Evolutionary conservation across 2,113 vertebrate species (phyloP), one percentile per base, ranked within the genome.

Genomic region (Varanus salvator): DNA sequence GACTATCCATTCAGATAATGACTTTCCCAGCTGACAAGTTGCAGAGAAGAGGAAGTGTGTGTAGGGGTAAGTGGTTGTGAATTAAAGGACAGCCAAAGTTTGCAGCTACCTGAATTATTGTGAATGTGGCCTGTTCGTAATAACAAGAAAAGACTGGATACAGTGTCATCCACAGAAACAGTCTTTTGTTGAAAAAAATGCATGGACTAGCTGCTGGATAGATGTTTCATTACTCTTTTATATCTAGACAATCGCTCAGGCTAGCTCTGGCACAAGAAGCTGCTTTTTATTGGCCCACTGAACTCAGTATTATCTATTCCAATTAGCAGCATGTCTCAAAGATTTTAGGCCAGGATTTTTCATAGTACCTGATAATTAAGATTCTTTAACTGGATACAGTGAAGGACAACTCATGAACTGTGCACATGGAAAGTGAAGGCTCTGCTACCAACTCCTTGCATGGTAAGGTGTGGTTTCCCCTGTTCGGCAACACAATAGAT

Each of bases 81-180:
- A 95, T 93, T 93, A 96, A 92, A 94, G 90, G 92, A 95, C 94
- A 95, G 92, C 92, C 93, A 96, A 95, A 93, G 91, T 95, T 95
- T 95, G 91, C 15, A 3, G 94, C 95, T 96, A 95, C 95, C 95
- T 97, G 95, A 94, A 92, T 94, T 96, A 93, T 95, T 90, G 64
- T 90, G 82, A 74, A 78, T 11, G 54, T 78, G 60, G 50, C 91
- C 92, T 88, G 66, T 57, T 78, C 91, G n/a, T 82, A 1, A 50
- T 74, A 87, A 82, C 68, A 77, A n/a, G 12, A 64, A 44, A 66
- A 87, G 64, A 14, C 71, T 74, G 54, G 72, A 83, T 88, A n/a
- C 19, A 71, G 6, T 84, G 71, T 90, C 84, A 76, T 83, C 82
- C 91, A 74, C 75, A 93, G 31, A 94, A 90, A 8, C 76, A 68